A percentile compares a stretch with the other conserved stretches of the same genome.
These are phyloP conservation scores for Deroplatys truncata DNA, from an alignment of 2,888 invertebrate species.

Conservation along the genomic window DNA sequence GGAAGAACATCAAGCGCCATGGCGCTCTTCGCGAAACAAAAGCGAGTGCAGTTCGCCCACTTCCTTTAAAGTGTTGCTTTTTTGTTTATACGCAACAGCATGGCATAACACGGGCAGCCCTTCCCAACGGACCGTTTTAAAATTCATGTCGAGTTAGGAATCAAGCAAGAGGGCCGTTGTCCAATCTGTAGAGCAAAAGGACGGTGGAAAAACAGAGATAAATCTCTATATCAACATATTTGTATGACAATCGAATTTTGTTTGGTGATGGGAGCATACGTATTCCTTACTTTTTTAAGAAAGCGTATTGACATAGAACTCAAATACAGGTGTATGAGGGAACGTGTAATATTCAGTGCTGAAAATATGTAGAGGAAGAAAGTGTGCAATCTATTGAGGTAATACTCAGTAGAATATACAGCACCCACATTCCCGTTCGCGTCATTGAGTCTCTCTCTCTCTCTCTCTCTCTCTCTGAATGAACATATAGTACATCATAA, in stretches of 20 bases:
- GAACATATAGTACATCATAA: no score
- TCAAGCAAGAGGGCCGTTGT: not conserved
- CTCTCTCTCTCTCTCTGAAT: no score
- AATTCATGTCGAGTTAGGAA: not conserved
- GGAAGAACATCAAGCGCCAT: not conserved
- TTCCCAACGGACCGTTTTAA: not conserved
- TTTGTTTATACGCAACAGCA: not conserved
- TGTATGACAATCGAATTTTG: not conserved
- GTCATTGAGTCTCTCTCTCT: no score
- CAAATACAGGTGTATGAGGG: not conserved
- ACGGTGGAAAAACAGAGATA: not conserved
- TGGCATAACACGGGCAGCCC: not conserved
- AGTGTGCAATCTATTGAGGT: no score
- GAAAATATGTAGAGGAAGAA: no score
- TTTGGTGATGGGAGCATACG: not conserved
- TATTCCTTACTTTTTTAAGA: not conserved
- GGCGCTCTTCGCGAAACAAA: not conserved
- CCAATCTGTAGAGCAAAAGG: not conserved
- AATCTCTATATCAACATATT: not conserved
- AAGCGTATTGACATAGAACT: not conserved
- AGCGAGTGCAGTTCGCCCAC: not conserved
- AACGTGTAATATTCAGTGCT: not conserved
- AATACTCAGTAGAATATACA: no score
- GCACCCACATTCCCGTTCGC: no score
- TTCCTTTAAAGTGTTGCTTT: not conserved